Base-by-base conservation (phyloP, 1,140 invertebrate species). In the Plodia interpunctella region DNA sequence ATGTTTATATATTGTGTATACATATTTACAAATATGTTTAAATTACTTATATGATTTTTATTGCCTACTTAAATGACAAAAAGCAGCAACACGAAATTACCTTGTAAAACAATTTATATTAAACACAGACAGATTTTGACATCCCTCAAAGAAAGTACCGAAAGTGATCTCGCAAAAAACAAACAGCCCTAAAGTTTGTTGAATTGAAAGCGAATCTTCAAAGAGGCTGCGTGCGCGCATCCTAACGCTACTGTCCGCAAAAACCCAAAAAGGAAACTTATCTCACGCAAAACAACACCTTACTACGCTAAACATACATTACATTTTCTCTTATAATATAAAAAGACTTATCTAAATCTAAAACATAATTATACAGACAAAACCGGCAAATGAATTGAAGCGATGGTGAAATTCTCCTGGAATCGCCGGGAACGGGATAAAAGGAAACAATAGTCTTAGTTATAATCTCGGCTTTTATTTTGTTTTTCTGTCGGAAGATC, bases 381-480 rank as follows among this genome's bases (percentile, higher is more conserved):
- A 78, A 82, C 72, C 73, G 63, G 74, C 68, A 76, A 32, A 81
- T 82, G 78, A 85, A 86, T 86, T 87, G 83, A 84, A 76, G 62
- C 70, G 68, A 63, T 60, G 62, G 67, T 68, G 75, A 78, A 80
- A 72, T 76, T 80, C 72, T 70, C 68, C 57, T 65, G 61, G 62
- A 58, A 60, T 56, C 66, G 74, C 59, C 72, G 70, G 69, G 66
- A 72, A 59, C 65, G 51, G 65, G 60, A 74, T 73, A 76, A 81
- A 82, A 83, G 74, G 83, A 84, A n/a, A 87, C 83, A 87, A 87
- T 87, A 79, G 81, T 77, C 70, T 82, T 81, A 83, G 81, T 78
- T 83, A 80, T 82, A 83, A 80, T 82, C 79, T 74, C 66, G 74
- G 30, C 49, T 70, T 59, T 30, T 57, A 56, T 57, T 63, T 74